phyloP scores from a whole-genome alignment of 2,113 vertebrate genomes.

The Chaetodon trifascialis region DNA sequence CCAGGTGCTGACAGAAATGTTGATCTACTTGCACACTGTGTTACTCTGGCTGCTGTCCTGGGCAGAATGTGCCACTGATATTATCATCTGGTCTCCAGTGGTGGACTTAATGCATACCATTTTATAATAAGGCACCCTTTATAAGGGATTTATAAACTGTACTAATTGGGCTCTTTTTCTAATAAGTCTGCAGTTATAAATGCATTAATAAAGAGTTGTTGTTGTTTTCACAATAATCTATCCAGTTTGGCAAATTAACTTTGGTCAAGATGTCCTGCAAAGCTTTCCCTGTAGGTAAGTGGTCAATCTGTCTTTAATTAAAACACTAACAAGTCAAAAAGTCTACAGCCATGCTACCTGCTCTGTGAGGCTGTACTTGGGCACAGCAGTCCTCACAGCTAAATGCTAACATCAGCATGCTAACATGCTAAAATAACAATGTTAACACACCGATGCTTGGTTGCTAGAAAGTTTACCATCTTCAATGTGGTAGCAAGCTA shows the following conservation, averaged over 20 bases:
- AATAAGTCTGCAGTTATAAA: not conserved
- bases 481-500: too few species aligned
- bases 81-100: not conserved
- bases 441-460: not conserved
- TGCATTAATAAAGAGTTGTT: not conserved
- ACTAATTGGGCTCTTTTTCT: not conserved
- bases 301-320: not conserved
- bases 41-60: slow-evolving; percentile 33
- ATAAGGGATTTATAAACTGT: not conserved
- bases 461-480: too few species aligned
- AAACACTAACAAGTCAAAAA: too few species aligned
- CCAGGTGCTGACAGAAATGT: slow-evolving; percentile 4
- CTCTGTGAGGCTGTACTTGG: not conserved
- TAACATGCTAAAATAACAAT: not conserved
- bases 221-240: not conserved
- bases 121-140: slow-evolving; percentile 2
- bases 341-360: too few species aligned
- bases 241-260: not conserved
- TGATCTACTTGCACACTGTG: not conserved
- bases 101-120: not conserved
- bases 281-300: not conserved
- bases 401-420: too few species aligned
- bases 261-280: not conserved
- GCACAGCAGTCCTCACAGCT: not conserved
- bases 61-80: slow-evolving; percentile 13